Percentiles rank a stretch among this genome's conserved stretches.
These are phyloP conservation scores for Lathronympha strigana DNA, from an alignment of 2,888 invertebrate genomes.

Conservation along the genomic window DNA sequence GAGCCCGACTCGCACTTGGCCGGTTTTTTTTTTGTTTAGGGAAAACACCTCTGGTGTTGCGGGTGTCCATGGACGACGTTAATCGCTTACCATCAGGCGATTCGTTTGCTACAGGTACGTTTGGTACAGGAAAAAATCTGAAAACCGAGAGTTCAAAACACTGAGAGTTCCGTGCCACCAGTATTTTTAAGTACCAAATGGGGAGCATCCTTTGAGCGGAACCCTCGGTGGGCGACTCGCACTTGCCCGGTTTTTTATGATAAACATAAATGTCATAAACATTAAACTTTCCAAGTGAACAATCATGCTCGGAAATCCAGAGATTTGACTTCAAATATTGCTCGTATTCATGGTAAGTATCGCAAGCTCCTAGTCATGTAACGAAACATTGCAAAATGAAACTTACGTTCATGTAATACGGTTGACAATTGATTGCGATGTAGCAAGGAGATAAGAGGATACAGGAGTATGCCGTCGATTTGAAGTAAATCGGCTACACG, in stretches of 20 bases:
- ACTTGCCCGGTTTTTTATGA: not conserved
- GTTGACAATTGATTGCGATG: constrained; percentile 1
- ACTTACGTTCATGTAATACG: not conserved
- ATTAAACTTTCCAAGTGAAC: constrained; percentile 6
- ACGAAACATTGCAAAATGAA: not conserved
- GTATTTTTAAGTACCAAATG: too few species aligned
- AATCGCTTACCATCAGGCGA: too few species aligned
- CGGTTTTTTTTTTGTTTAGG: too few species aligned
- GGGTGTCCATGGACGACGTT: too few species aligned
- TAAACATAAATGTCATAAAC: not conserved
- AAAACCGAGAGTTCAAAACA: too few species aligned
- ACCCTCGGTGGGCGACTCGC: too few species aligned
- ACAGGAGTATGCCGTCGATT: not conserved
- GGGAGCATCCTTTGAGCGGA: too few species aligned
- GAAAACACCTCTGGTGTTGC: too few species aligned
- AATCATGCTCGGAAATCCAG: constrained; percentile 23
- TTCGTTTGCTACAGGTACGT: too few species aligned
- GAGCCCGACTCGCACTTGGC: too few species aligned
- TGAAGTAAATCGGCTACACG: constrained; percentile 27
- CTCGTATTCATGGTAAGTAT: not conserved
- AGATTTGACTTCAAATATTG: constrained; percentile 25
- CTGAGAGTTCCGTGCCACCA: too few species aligned
- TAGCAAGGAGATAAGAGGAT: not conserved
- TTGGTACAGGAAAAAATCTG: too few species aligned
- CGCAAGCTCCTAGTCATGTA: not conserved